phyloP scores from a whole-genome alignment of 2,797 vertebrate genomes.

The Poeciliopsis turneri region DNA sequence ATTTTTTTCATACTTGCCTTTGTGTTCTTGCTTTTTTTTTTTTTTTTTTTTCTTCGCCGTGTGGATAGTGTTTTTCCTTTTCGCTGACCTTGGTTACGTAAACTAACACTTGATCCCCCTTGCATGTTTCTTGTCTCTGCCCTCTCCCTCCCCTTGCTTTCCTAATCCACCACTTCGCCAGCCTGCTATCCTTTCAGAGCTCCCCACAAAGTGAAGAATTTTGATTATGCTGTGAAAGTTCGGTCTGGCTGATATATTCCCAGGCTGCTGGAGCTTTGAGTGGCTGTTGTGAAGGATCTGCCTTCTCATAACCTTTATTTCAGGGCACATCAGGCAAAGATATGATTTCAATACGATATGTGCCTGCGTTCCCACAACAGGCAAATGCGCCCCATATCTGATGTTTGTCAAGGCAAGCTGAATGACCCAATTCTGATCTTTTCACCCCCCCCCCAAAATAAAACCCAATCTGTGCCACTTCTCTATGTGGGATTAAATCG shows the following conservation, averaged over 20 bases:
- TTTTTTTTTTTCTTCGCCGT: not conserved
- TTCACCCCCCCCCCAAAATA: not conserved
- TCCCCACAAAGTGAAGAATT: conserved; percentile 63
- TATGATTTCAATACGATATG: not conserved
- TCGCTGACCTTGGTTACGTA: conserved; percentile 71
- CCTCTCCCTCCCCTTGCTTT: conserved; percentile 27
- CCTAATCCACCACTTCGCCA: conserved; percentile 42
- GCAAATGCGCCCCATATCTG: not conserved
- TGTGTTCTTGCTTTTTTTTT: conserved; percentile 11
- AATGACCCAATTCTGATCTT: not conserved
- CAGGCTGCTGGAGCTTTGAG: conserved; percentile 32
- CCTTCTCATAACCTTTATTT: conserved; percentile 35
- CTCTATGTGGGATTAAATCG: not conserved
- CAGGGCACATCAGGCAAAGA: not conserved
- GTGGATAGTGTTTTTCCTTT: conserved; percentile 62
- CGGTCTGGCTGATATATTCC: conserved; percentile 62
- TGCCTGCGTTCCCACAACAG: not conserved
- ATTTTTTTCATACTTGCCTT: conserved; percentile 64
- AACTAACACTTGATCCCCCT: conserved; percentile 47
- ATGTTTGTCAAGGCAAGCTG: not conserved
- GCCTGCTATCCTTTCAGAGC: conserved; percentile 41
- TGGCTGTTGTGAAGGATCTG: conserved; percentile 20
- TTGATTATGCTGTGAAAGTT: conserved; percentile 71
- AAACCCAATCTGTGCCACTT: not conserved
- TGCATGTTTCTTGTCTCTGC: conserved; percentile 34